phyloP scores from a whole-genome alignment of 64 coral and sea anemone species.

The Montipora foliosa region DNA sequence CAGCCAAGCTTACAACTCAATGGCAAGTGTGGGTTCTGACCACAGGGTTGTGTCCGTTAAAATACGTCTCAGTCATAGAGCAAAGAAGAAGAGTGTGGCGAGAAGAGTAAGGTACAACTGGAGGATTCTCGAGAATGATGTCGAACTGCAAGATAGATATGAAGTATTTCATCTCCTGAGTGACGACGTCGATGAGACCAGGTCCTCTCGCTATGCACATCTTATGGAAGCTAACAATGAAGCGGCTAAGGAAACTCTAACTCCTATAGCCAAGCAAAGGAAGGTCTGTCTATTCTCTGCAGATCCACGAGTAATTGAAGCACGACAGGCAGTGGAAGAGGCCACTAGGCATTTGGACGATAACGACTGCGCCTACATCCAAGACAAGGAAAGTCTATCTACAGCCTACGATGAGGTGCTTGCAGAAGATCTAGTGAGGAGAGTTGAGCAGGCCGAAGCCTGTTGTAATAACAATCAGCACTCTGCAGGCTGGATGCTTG shows the following conservation, averaged over 20 bases:
- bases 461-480: slow-evolving; percentile 29
- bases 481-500: slow-evolving; percentile 47
- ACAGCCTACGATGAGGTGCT: slow-evolving; percentile 43
- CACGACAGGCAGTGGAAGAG: slow-evolving; percentile 53
- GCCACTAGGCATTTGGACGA: slow-evolving; percentile 36
- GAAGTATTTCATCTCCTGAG: neutral
- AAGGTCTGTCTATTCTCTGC: neutral
- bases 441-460: slow-evolving; percentile 45
- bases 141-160: slow-evolving; percentile 38
- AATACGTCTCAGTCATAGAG: slow-evolving; percentile 46
- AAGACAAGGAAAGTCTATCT: slow-evolving; percentile 54
- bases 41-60: slow-evolving; percentile 58
- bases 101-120: slow-evolving; percentile 45
- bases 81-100: slow-evolving; percentile 9
- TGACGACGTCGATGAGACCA: neutral
- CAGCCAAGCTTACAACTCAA: slow-evolving; percentile 60
- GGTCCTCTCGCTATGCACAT: neutral
- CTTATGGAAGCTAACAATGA: neutral
- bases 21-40: slow-evolving; percentile 49
- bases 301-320: slow-evolving; percentile 28
- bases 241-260: neutral
- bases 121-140: slow-evolving; percentile 13
- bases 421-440: slow-evolving; percentile 62
- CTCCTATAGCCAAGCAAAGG: neutral
- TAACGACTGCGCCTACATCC: slow-evolving; percentile 43